Conservation (phyloP, 2,888 invertebrate genomes). For the Cheiracanthium punctorium region DNA sequence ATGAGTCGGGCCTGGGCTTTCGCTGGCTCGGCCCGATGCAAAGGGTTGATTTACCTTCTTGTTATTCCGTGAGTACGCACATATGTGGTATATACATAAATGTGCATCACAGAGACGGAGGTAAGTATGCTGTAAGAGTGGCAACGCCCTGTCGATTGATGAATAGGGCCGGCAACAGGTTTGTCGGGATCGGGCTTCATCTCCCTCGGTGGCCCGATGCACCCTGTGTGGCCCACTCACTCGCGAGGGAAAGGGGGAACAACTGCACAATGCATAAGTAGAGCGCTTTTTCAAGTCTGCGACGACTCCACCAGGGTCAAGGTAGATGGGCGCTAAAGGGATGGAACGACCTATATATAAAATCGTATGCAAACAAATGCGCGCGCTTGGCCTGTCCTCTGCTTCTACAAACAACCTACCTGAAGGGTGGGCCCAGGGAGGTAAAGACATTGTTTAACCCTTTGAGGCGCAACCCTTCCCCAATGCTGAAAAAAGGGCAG, state of each 20-base stretch:
- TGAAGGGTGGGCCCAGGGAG: too few species aligned
- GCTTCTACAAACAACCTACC: too few species aligned
- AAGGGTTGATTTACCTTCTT: background rate
- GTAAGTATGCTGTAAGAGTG: background rate
- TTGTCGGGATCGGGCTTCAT: constrained; percentile 47
- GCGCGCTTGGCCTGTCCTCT: too few species aligned
- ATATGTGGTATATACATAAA: too few species aligned
- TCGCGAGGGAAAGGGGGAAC: constrained; percentile 17
- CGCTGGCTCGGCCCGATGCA: too few species aligned
- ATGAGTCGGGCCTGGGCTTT: too few species aligned
- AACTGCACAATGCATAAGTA: constrained; percentile 29
- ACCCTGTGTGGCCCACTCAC: constrained; percentile 56
- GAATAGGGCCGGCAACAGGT: constrained; percentile 66
- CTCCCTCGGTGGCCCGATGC: constrained; percentile 44
- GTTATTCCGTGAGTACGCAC: background rate
- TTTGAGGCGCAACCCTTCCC: too few species aligned
- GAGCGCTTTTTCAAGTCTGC: background rate
- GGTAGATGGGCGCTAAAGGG: background rate
- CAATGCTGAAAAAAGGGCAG: too few species aligned
- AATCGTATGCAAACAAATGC: too few species aligned
- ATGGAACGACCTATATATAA: background rate
- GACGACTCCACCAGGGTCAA: constrained; percentile 1
- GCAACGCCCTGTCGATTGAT: constrained; percentile 66
- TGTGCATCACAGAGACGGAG: too few species aligned
- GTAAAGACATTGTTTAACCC: too few species aligned